These are phyloP conservation scores for Callorhinus ursinus DNA, from an alignment of 2,113 vertebrate species.

Conservation along the genomic window DNA sequence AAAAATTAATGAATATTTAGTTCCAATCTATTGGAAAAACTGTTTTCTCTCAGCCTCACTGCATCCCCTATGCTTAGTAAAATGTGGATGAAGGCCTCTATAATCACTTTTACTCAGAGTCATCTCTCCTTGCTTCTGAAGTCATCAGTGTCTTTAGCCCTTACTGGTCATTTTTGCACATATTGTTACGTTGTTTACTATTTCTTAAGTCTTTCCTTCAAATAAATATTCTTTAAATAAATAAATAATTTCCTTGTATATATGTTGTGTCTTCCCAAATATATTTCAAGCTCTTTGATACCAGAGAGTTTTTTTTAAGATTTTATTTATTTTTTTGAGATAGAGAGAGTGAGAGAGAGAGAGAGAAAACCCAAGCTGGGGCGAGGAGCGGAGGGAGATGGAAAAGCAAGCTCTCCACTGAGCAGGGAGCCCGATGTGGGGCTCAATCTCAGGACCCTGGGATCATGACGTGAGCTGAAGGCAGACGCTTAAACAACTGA, in stretches of 20 bases:
- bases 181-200: neutral
- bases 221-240: neutral
- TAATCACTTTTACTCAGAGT: neutral
- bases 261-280: neutral
- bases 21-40: neutral
- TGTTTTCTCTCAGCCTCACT: neutral
- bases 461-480: neutral
- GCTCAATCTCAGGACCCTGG: neutral
- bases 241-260: neutral
- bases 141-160: neutral
- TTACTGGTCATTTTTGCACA: neutral
- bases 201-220: neutral
- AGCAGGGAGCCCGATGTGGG: neutral
- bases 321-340: neutral
- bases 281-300: neutral
- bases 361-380: neutral
- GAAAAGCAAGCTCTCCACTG: neutral
- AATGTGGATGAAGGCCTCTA: neutral
- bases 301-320: neutral
- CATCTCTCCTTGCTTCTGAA: neutral
- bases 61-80: neutral
- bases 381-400: fast-evolving
- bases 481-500: neutral
- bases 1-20: neutral
- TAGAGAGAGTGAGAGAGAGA: neutral